Percentiles rank a stretch among this genome's conserved stretches.
Evolutionary conservation across 2,797 vertebrate species (phyloP).

Genomic region (Callimico goeldii): DNA sequence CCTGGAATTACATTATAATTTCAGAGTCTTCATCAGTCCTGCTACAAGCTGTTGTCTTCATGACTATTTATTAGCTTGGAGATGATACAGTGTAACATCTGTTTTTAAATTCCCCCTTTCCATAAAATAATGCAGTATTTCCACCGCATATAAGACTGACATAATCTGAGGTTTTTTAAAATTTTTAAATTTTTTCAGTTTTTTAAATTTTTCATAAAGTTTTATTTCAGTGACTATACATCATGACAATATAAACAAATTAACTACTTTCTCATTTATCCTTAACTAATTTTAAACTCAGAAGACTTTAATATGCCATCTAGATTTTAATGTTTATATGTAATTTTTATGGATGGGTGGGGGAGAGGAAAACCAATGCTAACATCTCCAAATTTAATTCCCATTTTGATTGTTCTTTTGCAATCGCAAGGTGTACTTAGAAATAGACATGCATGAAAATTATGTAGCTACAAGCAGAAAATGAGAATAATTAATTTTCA

Average conservation of each 20-base stretch:
- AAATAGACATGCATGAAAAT: conserved; percentile 39
- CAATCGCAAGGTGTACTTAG: not conserved
- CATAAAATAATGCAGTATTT: not conserved
- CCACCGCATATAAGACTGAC: not conserved
- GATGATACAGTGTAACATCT: not conserved
- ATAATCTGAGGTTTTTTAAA: not conserved
- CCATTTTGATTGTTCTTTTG: not conserved
- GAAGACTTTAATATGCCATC: not conserved
- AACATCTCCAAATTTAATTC: not conserved
- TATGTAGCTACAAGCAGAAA: conserved; percentile 67
- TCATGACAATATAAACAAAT: not conserved
- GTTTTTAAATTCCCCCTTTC: not conserved
- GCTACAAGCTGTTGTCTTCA: not conserved
- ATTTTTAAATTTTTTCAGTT: not conserved
- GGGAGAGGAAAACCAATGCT: not conserved
- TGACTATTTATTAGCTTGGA: not conserved
- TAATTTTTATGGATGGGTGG: not conserved
- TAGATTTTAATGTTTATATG: not conserved
- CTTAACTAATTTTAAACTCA: not conserved
- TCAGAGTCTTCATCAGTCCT: not conserved
- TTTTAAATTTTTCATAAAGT: not conserved
- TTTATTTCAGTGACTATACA: not conserved
- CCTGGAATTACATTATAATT: not conserved
- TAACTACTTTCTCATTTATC: not conserved
- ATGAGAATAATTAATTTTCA: conserved; percentile 65